Conservation (phyloP, 1,140 invertebrate genomes). For the Helicoverpa zea region DNA sequence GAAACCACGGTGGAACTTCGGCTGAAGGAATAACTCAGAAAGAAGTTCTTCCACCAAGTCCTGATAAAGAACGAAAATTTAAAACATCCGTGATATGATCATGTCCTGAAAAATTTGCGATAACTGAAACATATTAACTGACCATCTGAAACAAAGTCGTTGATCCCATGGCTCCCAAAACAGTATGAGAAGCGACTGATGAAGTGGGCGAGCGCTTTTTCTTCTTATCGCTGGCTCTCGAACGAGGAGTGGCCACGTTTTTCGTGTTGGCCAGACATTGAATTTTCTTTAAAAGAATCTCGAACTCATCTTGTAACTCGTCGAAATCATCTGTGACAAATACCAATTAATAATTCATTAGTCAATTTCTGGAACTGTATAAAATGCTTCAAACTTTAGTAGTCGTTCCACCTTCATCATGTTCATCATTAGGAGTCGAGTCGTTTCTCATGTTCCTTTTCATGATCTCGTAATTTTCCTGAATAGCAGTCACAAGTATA, state of each 20-base stretch:
- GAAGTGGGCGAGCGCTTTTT: constrained; percentile 72
- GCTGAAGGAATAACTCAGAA: constrained; percentile 68
- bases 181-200: constrained; percentile 67
- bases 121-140: not conserved
- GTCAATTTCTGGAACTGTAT: not conserved
- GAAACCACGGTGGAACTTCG: constrained; percentile 73
- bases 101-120: no score
- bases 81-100: no score
- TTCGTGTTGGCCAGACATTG: constrained; percentile 68
- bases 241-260: constrained; percentile 71
- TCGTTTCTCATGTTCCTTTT: constrained; percentile 58
- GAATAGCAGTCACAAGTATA: constrained; percentile 63
- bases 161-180: constrained; percentile 68
- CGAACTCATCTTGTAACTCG: constrained; percentile 71
- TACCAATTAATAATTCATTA: not conserved
- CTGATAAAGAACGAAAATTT: constrained; percentile 54
- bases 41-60: constrained; percentile 76
- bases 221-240: constrained; percentile 77
- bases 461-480: constrained; percentile 70
- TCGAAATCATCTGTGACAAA: constrained; percentile 52
- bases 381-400: not conserved
- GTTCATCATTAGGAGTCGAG: constrained; percentile 50
- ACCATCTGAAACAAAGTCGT: constrained; percentile 77
- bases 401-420: constrained; percentile 37
- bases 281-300: constrained; percentile 73